Evolutionary conservation across 2,888 invertebrate genomes (phyloP), one percentile per base, ranked within the genome.

Genomic region (Agonopterix alstromeriana): DNA sequence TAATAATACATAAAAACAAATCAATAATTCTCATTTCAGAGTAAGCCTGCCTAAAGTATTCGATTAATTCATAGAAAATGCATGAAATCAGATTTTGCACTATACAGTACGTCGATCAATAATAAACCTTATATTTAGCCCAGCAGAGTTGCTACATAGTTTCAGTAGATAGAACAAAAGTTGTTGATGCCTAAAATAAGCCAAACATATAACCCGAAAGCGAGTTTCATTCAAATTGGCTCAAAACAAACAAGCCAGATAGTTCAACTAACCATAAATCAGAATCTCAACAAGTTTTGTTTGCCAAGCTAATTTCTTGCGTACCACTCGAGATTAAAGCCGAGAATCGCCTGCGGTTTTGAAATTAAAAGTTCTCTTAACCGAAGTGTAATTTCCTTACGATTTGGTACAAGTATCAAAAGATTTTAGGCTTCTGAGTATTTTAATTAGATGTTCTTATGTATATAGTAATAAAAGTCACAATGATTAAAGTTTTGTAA

Each of bases 191-290:
- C 27, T 27, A 27, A 27, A 27, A 49, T 52, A 49, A 48, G 48
- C 48, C 48, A 50, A 52, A 47, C 50, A 45, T 45, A 46, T 52
- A 52, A 17, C 42, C 11, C 17, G 11, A 42, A 42, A 42, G 10
- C 42, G 17, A 54, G 52, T 70, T 77, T 69, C 67, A 73, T 74
- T 75, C 65, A 73, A 74, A 78, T 73, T 70, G 69, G 59, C 65
- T 67, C 61, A 70, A 77, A 70, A 71, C 73, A 74, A 76, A 78
- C 70, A 67, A 61, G 5, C 27, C 27, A 27, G 64, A 72, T 70
- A 77, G 76, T 75, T 70, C 60, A 67, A 71, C 71, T 76, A 27
- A 27, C 27, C 27, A 70, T 72, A 73, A 76, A 77, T 78, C 74
- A 70, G 65, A 65, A 65, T 67, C 57, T 10, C 17, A 42, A 42